Conservation (phyloP, 2,797 vertebrate species). For the Crenichthys baileyi region DNA sequence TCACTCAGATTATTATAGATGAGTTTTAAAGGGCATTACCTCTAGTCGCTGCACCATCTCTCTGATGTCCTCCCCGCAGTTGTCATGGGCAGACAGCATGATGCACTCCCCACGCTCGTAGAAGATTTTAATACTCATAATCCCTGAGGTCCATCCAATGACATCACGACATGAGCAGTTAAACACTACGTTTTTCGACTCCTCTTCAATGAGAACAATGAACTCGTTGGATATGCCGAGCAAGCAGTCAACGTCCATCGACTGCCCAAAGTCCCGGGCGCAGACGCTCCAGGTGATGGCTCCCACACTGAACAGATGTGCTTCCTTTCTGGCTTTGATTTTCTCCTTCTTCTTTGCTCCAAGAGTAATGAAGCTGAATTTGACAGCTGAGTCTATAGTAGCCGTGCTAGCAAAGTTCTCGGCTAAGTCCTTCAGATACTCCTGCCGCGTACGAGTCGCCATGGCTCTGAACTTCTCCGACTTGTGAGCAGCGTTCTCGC, state of each 20-base stretch:
- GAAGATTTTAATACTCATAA: constrained; percentile 94
- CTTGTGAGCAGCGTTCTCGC: constrained; percentile 96
- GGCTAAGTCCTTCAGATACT: constrained; percentile 96
- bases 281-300: constrained; percentile 94
- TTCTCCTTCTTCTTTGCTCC: constrained; percentile 97
- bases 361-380: constrained; percentile 98
- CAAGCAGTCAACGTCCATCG: constrained; percentile 90
- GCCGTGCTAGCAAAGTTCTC: constrained; percentile 96
- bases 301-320: constrained; percentile 89
- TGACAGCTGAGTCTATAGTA: constrained; percentile 91
- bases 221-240: constrained; percentile 97
- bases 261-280: constrained; percentile 91
- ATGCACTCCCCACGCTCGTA: constrained; percentile 97
- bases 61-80: constrained; percentile 89
- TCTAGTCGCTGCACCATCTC: constrained; percentile 94
- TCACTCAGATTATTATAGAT: constrained; percentile 25
- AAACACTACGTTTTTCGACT: constrained; percentile 95
- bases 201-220: constrained; percentile 93
- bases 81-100: constrained; percentile 90
- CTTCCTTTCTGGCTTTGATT: constrained; percentile 90
- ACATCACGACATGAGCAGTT: constrained; percentile 98
- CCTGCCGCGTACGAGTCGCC: constrained; percentile 95
- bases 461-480: constrained; percentile 97
- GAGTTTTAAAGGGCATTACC: constrained; percentile 78
- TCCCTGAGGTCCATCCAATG: constrained; percentile 96